Evolutionary conservation across 2,888 invertebrate genomes (phyloP), one percentile per base, ranked within the genome.

Genomic region (Drosophila subquinaria): DNA sequence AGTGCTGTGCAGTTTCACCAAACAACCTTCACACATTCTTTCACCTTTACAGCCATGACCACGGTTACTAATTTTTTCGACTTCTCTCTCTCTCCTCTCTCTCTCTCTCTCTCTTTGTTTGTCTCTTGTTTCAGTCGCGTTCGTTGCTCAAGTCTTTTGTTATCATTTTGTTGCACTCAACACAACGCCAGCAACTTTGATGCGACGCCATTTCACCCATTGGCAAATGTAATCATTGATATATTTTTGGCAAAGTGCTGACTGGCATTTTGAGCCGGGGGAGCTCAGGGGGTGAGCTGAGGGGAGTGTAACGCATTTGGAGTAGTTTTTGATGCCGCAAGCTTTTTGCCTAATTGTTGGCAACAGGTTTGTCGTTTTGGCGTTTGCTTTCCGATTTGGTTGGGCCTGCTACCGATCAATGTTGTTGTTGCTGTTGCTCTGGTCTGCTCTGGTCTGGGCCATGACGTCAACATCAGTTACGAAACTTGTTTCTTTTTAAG

Each of bases 1-100:
- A 85, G 72, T 80, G 82, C 73, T 85, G 57, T 75, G 81, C 89
- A 88, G 81, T 92, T 90, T 91, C 90, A 87, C 90, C 83, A 91
- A 92, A 92, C 90, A 92, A 90, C 91, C 91, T 91, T 91, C 91
- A 92, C 92, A 91, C 92, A 91, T 92, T 91, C 92, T 89, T 90
- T 91, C 90, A 90, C 90, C 90, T 90, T 91, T 86, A 88, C 86
- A 90, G 88, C 92, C 91, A 91, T 91, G 91, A 91, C 91, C 91
- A 92, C 89, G 87, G 92, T 90, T 92, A 91, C 92, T 90, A 88
- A 91, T 82, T 56, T 64, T 64, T 55, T 71, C 50, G 55, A 47
- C 73, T 43, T 48, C 55, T 71, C 69, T 36, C 55, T 50, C 71
- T 36, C 10, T 23, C 52, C 50, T 65, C 53, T 62, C 48, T 53